A percentile compares a stretch with the other conserved stretches of the same genome.
phyloP scores from a whole-genome alignment of 1,140 invertebrate genomes.

The Drepana arcuata region DNA sequence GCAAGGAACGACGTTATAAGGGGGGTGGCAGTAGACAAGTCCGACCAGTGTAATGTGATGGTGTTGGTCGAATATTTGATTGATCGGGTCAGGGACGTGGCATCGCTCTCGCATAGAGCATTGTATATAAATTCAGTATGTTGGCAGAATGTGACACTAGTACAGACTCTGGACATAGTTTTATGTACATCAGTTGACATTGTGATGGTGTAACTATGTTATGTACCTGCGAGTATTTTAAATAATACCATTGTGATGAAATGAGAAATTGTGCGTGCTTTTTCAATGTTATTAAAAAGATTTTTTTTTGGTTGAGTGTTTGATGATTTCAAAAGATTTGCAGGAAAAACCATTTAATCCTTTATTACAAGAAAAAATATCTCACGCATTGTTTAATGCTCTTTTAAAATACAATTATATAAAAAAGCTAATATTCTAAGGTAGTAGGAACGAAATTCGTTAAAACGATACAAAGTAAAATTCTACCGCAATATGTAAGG shows the following conservation, averaged over 20 bases:
- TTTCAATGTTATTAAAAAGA: slow-evolving; percentile 53
- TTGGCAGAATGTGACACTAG: slow-evolving; percentile 3
- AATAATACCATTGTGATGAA: slow-evolving; percentile 36
- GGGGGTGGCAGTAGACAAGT: no score
- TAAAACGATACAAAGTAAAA: no score
- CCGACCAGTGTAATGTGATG: no score
- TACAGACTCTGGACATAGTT: no score
- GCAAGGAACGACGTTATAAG: no score
- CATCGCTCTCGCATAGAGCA: slow-evolving; percentile 14
- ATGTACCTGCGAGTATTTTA: slow-evolving; percentile 49
- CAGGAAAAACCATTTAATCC: no score
- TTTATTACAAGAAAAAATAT: slow-evolving; percentile 5
- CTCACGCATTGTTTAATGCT: not conserved
- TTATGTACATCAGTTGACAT: slow-evolving; percentile 31
- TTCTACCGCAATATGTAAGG: no score
- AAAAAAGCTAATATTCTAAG: no score
- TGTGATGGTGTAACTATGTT: slow-evolving; percentile 38
- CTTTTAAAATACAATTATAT: no score
- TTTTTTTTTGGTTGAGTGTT: slow-evolving; percentile 34
- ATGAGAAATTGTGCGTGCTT: slow-evolving; percentile 51
- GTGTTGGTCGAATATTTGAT: no score
- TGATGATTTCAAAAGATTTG: no score
- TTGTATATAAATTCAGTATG: slow-evolving; percentile 7
- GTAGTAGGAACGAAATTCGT: no score
- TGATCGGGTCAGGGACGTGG: slow-evolving; percentile 13